These are phyloP conservation scores for Psittacula cyanocephala DNA, from an alignment of 2,113 vertebrate species.

Conservation along the genomic window DNA sequence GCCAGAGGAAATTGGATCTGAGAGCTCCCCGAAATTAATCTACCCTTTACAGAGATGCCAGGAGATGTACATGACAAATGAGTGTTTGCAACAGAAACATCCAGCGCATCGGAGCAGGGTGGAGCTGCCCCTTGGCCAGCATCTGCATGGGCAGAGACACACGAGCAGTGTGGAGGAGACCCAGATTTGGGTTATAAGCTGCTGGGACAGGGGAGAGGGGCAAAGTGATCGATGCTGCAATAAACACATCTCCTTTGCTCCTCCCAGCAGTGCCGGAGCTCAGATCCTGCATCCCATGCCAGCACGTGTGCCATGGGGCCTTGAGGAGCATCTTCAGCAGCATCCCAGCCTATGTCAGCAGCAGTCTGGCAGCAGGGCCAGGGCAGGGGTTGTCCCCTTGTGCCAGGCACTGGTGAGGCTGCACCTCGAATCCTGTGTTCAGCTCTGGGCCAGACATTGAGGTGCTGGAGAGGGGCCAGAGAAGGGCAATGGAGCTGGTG, in stretches of 20 bases:
- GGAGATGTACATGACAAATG: constrained; percentile 26
- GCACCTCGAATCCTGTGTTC: not conserved
- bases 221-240: not conserved
- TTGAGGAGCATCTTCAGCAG: not conserved
- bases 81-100: not conserved
- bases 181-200: rapidly evolving
- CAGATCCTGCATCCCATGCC: not conserved
- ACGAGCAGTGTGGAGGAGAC: not conserved
- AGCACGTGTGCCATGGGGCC: rapidly evolving
- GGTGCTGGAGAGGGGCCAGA: too few species aligned
- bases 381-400: not conserved
- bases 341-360: not conserved
- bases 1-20: constrained; percentile 42
- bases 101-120: not conserved
- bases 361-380: not conserved
- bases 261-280: not conserved
- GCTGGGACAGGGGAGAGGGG: not conserved
- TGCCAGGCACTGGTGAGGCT: not conserved
- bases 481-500: too few species aligned
- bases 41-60: not conserved
- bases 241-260: not conserved
- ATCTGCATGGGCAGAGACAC: not conserved
- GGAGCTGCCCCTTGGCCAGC: not conserved
- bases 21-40: constrained; percentile 51
- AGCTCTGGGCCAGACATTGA: not conserved